Percentiles rank a stretch among this genome's conserved stretches.
These are phyloP conservation scores for Drosophila carrolli DNA, from an alignment of 1,140 invertebrate species.

Conservation along the genomic window DNA sequence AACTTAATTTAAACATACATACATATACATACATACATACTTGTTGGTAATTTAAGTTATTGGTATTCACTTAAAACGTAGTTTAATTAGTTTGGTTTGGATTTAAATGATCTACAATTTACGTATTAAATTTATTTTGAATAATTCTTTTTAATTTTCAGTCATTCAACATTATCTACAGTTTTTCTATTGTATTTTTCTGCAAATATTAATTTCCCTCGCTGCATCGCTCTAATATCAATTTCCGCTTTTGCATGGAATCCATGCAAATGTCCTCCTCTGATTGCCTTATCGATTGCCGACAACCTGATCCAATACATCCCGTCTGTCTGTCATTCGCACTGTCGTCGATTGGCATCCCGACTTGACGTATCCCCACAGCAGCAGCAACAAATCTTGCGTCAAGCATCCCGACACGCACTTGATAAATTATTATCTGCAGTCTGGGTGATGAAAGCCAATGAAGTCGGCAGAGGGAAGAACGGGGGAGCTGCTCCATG, in stretches of 20 bases:
- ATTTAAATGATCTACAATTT: too few relatives aligned
- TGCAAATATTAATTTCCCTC: background rate
- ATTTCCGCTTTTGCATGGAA: constrained; percentile 14
- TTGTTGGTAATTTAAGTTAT: too few relatives aligned
- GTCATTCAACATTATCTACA: too few relatives aligned
- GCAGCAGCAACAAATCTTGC: constrained; percentile 48
- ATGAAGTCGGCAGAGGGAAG: constrained; percentile 16
- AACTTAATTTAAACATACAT: too few relatives aligned
- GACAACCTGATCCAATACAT: constrained; percentile 33
- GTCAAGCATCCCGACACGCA: constrained; percentile 56
- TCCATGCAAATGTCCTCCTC: constrained; percentile 41
- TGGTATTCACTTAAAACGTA: too few relatives aligned
- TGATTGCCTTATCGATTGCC: constrained; percentile 38
- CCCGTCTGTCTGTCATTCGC: constrained; percentile 28
- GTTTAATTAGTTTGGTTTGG: too few relatives aligned
- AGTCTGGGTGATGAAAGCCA: constrained; percentile 53
- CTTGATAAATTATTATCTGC: constrained; percentile 74
- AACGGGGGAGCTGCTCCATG: constrained; percentile 1
- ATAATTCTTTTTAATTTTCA: too few relatives aligned
- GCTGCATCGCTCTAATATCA: constrained; percentile 19
- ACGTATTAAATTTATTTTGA: too few relatives aligned
- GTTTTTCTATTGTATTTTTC: background rate
- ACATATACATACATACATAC: too few relatives aligned
- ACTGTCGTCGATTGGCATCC: constrained; percentile 53
- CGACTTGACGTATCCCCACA: constrained; percentile 40